Percentiles rank a stretch among this genome's conserved stretches.
These are phyloP conservation scores for Glossophaga mutica DNA, from an alignment of 2,797 vertebrate species.

Conservation along the genomic window DNA sequence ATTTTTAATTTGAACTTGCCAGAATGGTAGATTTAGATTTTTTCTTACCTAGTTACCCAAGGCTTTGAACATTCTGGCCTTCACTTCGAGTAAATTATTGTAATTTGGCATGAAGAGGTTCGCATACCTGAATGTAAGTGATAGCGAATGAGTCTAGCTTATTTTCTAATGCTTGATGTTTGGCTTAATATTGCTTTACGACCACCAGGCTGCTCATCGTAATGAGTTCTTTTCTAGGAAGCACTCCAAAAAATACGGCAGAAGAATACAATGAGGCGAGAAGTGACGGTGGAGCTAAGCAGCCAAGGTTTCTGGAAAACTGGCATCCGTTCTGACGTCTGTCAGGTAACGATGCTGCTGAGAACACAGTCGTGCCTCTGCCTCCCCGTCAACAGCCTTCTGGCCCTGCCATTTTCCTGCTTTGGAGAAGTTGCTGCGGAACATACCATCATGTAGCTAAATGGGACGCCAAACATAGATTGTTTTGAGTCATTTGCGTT, in stretches of 20 bases:
- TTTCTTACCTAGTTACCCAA: neutral
- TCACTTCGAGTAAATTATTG: neutral
- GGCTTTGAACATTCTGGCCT: neutral
- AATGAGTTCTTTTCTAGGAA: conserved; percentile 84
- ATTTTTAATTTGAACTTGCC: conserved; percentile 1
- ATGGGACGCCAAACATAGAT: neutral
- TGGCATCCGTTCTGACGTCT: conserved; percentile 97
- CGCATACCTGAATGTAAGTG: neutral
- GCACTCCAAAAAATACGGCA: conserved; percentile 98
- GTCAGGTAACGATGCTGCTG: conserved; percentile 86
- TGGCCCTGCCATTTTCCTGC: neutral
- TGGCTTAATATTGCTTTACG: neutral
- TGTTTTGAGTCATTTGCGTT: neutral
- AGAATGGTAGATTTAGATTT: conserved; percentile 14
- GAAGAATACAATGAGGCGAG: conserved; percentile 99
- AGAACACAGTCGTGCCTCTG: neutral
- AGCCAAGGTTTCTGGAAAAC: conserved; percentile 99
- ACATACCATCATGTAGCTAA: neutral
- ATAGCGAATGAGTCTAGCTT: neutral
- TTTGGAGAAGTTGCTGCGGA: neutral
- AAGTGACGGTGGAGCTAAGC: conserved; percentile 98
- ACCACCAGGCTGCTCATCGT: conserved; percentile 31
- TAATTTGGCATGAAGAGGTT: conserved; percentile 16
- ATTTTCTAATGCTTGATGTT: neutral
- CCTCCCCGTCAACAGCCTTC: neutral